phyloP scores from a whole-genome alignment of 2,113 vertebrate species.

The Burhinus oedicnemus region DNA sequence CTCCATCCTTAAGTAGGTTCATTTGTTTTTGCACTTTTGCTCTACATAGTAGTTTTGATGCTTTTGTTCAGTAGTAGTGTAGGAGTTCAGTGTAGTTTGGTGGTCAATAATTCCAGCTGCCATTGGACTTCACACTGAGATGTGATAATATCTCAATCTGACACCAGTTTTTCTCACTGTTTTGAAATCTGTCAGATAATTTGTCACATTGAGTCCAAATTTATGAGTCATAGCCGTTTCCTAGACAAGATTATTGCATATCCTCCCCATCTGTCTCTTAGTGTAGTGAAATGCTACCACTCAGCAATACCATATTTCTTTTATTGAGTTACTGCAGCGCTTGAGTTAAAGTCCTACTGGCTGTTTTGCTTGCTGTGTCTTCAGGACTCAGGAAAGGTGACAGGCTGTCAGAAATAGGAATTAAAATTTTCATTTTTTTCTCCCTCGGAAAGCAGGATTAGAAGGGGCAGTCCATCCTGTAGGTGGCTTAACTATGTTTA shows the following conservation, averaged over 20 bases:
- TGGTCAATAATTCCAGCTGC: constrained; percentile 67
- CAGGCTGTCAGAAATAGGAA: background rate
- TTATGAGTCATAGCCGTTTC: constrained; percentile 54
- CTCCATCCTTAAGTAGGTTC: background rate
- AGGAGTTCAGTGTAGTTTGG: constrained; percentile 2
- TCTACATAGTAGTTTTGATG: background rate
- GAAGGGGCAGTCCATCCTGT: background rate
- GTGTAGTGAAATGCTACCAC: background rate
- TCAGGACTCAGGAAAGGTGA: background rate
- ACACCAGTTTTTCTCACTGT: constrained; percentile 57
- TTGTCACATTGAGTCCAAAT: constrained; percentile 62
- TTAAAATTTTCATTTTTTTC: background rate
- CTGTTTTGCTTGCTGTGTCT: background rate
- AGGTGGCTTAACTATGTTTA: background rate
- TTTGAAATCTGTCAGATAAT: constrained; percentile 67
- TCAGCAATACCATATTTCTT: constrained; percentile 35
- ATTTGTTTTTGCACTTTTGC: background rate
- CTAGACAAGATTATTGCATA: constrained; percentile 61
- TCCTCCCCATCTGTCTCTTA: constrained; percentile 54
- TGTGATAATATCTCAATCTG: constrained; percentile 52
- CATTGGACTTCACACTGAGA: constrained; percentile 24
- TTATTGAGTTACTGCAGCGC: background rate
- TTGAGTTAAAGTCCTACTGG: background rate
- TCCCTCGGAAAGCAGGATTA: background rate
- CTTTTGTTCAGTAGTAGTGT: background rate